Evolutionary conservation across 2,113 vertebrate species (phyloP), one percentile per base, ranked within the genome.

Genomic region (Pterophyllum scalare): DNA sequence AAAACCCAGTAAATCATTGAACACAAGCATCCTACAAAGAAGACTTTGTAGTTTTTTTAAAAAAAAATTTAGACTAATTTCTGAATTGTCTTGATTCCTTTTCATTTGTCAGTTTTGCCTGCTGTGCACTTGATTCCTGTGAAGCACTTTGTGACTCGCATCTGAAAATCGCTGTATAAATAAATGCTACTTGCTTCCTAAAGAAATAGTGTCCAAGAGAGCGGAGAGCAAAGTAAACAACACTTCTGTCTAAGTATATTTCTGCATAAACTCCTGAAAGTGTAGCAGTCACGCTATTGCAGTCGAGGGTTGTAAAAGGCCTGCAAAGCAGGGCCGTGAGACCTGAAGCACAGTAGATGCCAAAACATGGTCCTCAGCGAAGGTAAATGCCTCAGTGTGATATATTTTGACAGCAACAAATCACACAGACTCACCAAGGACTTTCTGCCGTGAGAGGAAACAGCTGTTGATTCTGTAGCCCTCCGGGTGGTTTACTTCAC

Each of bases 401-500:
- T 43, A 58, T 43, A 26, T 54, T 38, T 38, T 72, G 82, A 88
- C 84, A 85, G 65, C 75, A 80, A 74, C 59, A 75, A 74, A 84
- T 90, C 64, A 75, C 28, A 38, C 56, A 33, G 59, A 40, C 20
- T 59, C 54, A 22, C 54, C 14, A 4, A 19, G 11, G 17, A 11
- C 38, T 28, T 70, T 2, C 20, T 65, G 40, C n/a, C 65, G n/a
- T 6, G 20, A 79, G 43, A 60, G 59, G 15, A 77, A 88, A 81
- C 91, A 92, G 86, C 79, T 89, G 87, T 52, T 64, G 70, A 11
- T 31, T 54, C 43, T 7, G 5, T 20, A 22, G 46, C 60, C 70
- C 58, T 81, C 40, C 85, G 76, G 91, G 79, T 77, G 82, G 43
- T 85, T 60, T 43, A 26, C 35, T 52, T 81, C 83, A 86, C 76